Evolutionary conservation across 2,797 vertebrate genomes (phyloP).

Genomic region (Oryzias sinensis): DNA sequence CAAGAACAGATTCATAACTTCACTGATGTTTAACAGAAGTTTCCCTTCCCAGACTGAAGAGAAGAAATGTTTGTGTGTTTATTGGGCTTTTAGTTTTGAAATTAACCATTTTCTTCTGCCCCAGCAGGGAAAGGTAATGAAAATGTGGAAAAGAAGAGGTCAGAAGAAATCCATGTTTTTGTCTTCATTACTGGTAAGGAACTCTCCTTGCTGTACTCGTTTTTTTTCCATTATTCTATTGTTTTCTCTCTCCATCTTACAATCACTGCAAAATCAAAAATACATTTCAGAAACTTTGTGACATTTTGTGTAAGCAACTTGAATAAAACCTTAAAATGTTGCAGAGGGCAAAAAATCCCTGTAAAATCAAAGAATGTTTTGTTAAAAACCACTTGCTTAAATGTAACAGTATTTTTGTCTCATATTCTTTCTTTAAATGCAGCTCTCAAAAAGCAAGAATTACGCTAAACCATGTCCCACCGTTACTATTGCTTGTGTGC

Average conservation of each 20-base stretch:
- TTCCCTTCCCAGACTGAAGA: conserved; percentile 2
- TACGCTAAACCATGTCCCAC: neutral
- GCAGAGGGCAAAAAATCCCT: conserved; percentile 21
- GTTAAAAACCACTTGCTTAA: conserved; percentile 52
- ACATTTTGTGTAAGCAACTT: conserved; percentile 33
- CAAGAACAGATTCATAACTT: conserved; percentile 24
- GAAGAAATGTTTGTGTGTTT: conserved; percentile 8
- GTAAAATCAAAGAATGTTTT: conserved; percentile 44
- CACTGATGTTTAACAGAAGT: conserved; percentile 24
- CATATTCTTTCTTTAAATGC: conserved; percentile 9
- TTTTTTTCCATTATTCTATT: neutral
- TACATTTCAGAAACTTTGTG: conserved; percentile 32
- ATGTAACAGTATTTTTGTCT: conserved; percentile 32
- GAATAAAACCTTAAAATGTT: conserved; percentile 35
- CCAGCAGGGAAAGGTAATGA: conserved; percentile 60
- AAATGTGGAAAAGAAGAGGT: conserved; percentile 81
- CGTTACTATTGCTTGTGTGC: conserved; percentile 5
- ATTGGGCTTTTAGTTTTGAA: conserved; percentile 12
- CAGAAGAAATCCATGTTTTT: conserved; percentile 78
- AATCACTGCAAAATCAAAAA: conserved; percentile 13
- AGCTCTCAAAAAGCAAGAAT: conserved; percentile 14
- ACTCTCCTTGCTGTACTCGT: neutral
- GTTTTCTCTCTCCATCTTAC: neutral
- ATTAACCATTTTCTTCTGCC: conserved; percentile 16
- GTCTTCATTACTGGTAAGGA: conserved; percentile 87